Evolutionary conservation across 35 echinoderm and acorn worm genomes (phyloP).

Genomic region (Ophioderma brevispina): DNA sequence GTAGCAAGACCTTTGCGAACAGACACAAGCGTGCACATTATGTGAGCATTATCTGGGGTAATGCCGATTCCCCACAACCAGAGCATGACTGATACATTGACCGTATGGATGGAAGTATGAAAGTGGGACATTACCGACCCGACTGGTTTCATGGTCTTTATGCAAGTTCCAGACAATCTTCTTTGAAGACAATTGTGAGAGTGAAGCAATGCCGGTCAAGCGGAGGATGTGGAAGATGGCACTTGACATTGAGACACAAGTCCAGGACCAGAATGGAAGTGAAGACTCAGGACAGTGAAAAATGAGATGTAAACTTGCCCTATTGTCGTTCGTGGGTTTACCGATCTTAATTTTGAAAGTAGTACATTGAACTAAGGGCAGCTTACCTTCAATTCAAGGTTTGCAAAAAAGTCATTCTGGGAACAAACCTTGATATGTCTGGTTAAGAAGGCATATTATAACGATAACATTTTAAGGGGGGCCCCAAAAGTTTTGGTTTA

Average conservation of each 20-base stretch:
- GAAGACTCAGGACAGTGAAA: not conserved
- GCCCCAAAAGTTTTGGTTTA: no score
- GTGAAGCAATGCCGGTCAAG: no score
- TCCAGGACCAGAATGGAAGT: not conserved
- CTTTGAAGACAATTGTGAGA: not conserved
- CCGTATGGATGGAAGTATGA: slow-evolving; percentile 58
- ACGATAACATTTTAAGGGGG: no score
- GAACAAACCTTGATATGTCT: no score
- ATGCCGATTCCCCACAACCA: slow-evolving; percentile 43
- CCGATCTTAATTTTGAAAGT: no score
- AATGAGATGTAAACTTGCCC: not conserved
- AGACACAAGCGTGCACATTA: slow-evolving; percentile 11
- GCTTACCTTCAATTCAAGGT: no score
- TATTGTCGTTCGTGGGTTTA: no score
- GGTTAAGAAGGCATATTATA: no score
- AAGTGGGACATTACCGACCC: slow-evolving; percentile 28
- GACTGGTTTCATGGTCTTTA: slow-evolving; percentile 56
- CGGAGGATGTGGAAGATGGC: not conserved
- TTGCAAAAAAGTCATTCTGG: no score
- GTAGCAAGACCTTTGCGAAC: slow-evolving; percentile 39
- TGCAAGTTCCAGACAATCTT: slow-evolving; percentile 24
- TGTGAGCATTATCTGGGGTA: slow-evolving; percentile 55
- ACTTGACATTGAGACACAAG: not conserved
- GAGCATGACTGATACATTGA: slow-evolving; percentile 16
- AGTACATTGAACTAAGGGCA: no score